phyloP scores from a whole-genome alignment of 2,797 vertebrate genomes.

The Crenichthys baileyi region DNA sequence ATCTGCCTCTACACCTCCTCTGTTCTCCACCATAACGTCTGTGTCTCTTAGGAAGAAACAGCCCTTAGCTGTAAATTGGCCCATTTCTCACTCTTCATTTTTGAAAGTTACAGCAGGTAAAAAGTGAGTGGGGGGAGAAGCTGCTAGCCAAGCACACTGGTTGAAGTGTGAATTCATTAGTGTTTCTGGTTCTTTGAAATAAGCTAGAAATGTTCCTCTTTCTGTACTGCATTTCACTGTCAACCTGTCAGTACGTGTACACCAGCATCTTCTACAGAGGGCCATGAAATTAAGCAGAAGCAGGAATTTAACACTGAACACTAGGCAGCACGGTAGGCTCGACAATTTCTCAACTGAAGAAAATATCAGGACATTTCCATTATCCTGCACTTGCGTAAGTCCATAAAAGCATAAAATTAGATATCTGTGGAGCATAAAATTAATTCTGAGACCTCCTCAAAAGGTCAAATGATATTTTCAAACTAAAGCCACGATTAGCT shows the following conservation, averaged over 20 bases:
- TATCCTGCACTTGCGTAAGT: constrained; percentile 74
- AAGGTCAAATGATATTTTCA: constrained; percentile 81
- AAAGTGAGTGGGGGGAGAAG: constrained; percentile 38
- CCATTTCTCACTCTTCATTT: constrained; percentile 77
- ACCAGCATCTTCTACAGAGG: constrained; percentile 30
- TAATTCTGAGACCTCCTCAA: constrained; percentile 76
- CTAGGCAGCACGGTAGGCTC: constrained; percentile 47
- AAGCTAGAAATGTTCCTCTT: constrained; percentile 24
- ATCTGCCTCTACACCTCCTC: constrained; percentile 65
- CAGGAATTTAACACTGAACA: constrained; percentile 43
- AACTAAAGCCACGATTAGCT: constrained; percentile 76
- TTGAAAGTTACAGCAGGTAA: constrained; percentile 66
- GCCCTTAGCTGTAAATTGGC: constrained; percentile 78
- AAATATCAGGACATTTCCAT: constrained; percentile 71
- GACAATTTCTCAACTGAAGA: constrained; percentile 57
- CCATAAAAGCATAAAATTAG: constrained; percentile 81
- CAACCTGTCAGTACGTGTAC: constrained; percentile 34
- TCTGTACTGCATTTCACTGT: constrained; percentile 27
- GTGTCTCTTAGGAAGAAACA: constrained; percentile 72
- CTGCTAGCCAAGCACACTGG: constrained; percentile 64
- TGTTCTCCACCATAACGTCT: constrained; percentile 60
- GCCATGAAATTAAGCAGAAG: constrained; percentile 50
- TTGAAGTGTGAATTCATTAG: constrained; percentile 67
- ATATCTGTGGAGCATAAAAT: constrained; percentile 80
- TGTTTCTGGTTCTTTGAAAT: constrained; percentile 44